A percentile compares a stretch with the other conserved stretches of the same genome.
These are phyloP conservation scores for Bombus polaris DNA, from an alignment of 1,140 invertebrate species.

Conservation along the genomic window DNA sequence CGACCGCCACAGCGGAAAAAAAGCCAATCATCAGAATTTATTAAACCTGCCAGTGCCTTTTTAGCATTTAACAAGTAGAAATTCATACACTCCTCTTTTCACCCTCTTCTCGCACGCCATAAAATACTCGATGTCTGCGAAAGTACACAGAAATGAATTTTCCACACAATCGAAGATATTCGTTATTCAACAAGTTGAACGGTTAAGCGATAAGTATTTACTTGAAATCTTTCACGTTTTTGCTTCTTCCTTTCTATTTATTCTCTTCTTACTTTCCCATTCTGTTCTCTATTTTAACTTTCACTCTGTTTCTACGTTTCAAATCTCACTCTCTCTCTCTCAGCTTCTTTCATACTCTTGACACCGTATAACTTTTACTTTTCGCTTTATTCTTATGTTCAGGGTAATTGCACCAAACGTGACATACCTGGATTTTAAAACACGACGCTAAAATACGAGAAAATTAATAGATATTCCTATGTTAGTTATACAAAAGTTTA, in stretches of 20 bases:
- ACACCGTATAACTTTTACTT: neutral
- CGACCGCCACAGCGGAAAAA: neutral
- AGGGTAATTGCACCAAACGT: no score
- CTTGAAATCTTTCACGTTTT: conserved; percentile 28
- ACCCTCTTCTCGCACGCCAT: neutral
- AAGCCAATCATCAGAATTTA: neutral
- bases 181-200: conserved; percentile 49
- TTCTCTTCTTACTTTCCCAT: neutral
- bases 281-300: neutral
- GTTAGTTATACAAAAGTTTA: no score
- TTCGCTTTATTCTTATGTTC: neutral
- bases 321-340: neutral
- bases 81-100: neutral
- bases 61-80: neutral
- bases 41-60: neutral
- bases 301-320: neutral
- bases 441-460: no score
- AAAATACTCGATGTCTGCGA: no score
- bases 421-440: no score
- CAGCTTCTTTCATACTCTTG: no score
- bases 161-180: conserved; percentile 52
- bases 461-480: no score
- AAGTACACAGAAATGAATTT: conserved; percentile 17
- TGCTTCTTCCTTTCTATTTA: no score
- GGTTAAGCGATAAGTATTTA: conserved; percentile 53